phyloP scores from a whole-genome alignment of 2,888 invertebrate species.

The Rhingia rostrata region DNA sequence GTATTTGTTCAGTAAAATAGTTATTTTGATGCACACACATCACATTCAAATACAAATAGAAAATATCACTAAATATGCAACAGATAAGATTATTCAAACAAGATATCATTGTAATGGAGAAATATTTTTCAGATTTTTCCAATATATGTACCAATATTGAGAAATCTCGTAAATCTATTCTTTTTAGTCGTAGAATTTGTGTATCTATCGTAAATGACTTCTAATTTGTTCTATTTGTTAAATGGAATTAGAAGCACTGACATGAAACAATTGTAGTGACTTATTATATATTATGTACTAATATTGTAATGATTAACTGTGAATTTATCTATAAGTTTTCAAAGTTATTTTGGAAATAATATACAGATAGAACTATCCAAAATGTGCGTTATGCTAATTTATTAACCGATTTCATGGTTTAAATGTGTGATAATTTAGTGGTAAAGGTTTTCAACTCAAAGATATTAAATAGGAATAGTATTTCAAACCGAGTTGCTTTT shows the following conservation, averaged over 20 bases:
- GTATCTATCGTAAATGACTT: constrained; percentile 27
- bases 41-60: constrained; percentile 21
- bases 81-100: neutral
- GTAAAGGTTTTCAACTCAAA: too few species aligned
- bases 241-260: constrained; percentile 11
- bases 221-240: constrained; percentile 32
- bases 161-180: constrained; percentile 16
- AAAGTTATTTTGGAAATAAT: constrained; percentile 23
- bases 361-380: neutral
- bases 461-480: too few species aligned
- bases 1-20: constrained; percentile 15
- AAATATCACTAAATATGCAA: constrained; percentile 22
- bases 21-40: constrained; percentile 28
- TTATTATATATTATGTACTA: constrained; percentile 19
- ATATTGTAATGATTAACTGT: constrained; percentile 20
- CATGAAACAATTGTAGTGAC: constrained; percentile 14
- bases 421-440: too few species aligned
- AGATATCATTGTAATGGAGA: constrained; percentile 12
- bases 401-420: too few species aligned
- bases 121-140: constrained; percentile 13
- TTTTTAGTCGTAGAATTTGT: constrained; percentile 14
- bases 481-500: too few species aligned
- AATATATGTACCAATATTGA: neutral
- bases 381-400: neutral
- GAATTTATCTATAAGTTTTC: constrained; percentile 41